Evolutionary conservation across 2,797 vertebrate species (phyloP).

Genomic region (Gambusia yucatana): DNA sequence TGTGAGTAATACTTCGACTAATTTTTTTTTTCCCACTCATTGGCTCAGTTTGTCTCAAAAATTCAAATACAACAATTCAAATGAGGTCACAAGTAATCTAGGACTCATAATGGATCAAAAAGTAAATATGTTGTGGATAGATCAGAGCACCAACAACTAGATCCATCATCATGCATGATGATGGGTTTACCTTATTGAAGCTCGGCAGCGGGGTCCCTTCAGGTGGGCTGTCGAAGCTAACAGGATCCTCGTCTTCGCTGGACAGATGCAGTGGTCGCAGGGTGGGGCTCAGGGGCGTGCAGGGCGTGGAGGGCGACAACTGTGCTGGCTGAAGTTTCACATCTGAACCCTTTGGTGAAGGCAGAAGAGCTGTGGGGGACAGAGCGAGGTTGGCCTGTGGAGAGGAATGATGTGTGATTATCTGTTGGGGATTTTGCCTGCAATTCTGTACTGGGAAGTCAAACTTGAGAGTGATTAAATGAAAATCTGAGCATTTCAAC

Average conservation of each 20-base stretch:
- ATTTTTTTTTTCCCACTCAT: background rate
- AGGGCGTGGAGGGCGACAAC: conserved; percentile 50
- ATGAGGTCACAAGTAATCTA: background rate
- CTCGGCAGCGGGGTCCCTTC: conserved; percentile 73
- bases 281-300: conserved; percentile 41
- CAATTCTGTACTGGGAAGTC: background rate
- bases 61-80: background rate
- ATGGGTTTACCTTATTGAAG: conserved; percentile 80
- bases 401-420: conserved; percentile 1
- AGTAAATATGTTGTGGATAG: background rate
- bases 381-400: conserved; percentile 81
- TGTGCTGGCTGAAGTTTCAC: conserved; percentile 65
- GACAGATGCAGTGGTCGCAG: conserved; percentile 47
- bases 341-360: conserved; percentile 76
- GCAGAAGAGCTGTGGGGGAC: conserved; percentile 75
- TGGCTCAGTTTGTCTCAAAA: background rate
- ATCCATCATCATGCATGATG: background rate
- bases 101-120: background rate
- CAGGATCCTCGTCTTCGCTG: conserved; percentile 74
- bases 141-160: background rate
- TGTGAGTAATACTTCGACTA: conserved; percentile 16
- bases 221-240: conserved; percentile 74
- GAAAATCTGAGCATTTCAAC: background rate
- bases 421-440: background rate
- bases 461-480: background rate